Evolutionary conservation across 2,113 vertebrate genomes (phyloP).

Genomic region (Mobula birostris): DNA sequence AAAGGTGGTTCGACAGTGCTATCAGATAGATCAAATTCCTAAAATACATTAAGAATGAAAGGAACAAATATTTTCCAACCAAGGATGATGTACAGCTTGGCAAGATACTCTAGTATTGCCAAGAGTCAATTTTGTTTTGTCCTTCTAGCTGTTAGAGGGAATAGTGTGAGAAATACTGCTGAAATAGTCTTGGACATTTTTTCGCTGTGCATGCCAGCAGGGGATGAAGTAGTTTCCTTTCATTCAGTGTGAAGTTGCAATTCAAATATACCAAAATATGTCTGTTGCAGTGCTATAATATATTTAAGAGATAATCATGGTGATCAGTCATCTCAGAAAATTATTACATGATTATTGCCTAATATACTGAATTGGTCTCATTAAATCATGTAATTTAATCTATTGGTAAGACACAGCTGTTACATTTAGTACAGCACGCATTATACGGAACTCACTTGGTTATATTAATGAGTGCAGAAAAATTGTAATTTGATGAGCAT

Average conservation of each 20-base stretch:
- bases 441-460: conserved; percentile 44
- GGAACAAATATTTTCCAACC: too few relatives aligned
- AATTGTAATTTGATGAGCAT: conserved; percentile 43
- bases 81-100: too few relatives aligned
- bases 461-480: conserved; percentile 20
- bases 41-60: too few relatives aligned
- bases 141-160: too few relatives aligned
- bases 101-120: too few relatives aligned
- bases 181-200: too few relatives aligned
- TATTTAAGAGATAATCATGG: neutral
- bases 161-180: too few relatives aligned
- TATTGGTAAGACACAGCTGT: conserved; percentile 43
- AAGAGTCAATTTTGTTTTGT: too few relatives aligned
- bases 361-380: conserved; percentile 22
- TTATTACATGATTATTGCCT: neutral
- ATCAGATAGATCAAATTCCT: too few relatives aligned
- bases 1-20: too few relatives aligned
- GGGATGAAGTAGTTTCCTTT: neutral
- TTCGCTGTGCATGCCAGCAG: too few relatives aligned
- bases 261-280: neutral
- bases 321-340: conserved; percentile 9
- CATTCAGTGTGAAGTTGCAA: neutral
- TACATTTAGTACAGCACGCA: conserved; percentile 46
- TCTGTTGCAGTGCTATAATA: neutral
- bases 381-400: conserved; percentile 7